These are phyloP conservation scores for Cardinalis cardinalis DNA, from an alignment of 2,113 vertebrate genomes.

Conservation along the genomic window DNA sequence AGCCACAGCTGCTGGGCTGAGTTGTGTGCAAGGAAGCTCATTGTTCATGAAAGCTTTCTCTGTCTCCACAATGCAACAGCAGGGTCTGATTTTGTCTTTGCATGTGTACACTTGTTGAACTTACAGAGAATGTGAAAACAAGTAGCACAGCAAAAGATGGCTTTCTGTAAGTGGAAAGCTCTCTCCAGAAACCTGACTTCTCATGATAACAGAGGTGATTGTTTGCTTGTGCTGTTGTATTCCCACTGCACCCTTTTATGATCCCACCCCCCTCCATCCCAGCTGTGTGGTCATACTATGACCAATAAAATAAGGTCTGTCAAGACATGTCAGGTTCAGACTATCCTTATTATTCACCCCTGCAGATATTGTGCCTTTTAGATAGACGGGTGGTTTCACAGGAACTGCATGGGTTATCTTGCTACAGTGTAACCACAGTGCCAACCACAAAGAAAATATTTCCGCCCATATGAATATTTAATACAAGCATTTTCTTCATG, in stretches of 20 bases:
- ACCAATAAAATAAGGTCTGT: neutral
- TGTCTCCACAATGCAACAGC: neutral
- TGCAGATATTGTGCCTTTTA: neutral
- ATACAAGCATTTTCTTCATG: neutral
- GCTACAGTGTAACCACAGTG: neutral
- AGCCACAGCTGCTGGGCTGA: neutral
- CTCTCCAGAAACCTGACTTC: neutral
- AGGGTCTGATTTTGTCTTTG: neutral
- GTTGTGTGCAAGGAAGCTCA: neutral
- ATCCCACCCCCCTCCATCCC: neutral
- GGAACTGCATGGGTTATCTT: neutral
- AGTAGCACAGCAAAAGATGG: neutral
- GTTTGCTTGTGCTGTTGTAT: neutral
- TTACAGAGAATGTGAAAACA: neutral
- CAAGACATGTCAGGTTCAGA: neutral
- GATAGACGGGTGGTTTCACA: neutral
- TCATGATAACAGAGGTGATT: neutral
- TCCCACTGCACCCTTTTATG: neutral
- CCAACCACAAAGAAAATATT: slow-evolving; percentile 40
- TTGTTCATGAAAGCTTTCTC: neutral
- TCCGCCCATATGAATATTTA: slow-evolving; percentile 24
- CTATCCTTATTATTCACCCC: neutral
- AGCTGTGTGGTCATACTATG: neutral
- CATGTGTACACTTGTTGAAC: neutral
- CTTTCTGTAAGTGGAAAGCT: neutral